These are phyloP conservation scores for Plagodis pulveraria DNA, from an alignment of 2,888 invertebrate genomes.

Conservation along the genomic window DNA sequence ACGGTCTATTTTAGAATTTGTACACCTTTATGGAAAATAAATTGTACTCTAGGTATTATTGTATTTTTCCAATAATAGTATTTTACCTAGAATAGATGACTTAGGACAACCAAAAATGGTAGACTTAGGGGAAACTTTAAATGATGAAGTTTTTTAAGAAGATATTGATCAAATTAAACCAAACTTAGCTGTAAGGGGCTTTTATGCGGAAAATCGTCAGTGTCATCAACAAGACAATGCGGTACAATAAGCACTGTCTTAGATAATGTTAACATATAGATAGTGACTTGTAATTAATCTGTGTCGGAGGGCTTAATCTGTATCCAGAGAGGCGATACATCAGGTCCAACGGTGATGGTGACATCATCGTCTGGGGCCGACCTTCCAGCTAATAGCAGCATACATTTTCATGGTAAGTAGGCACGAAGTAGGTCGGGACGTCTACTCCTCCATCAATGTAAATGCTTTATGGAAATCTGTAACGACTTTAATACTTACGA, in stretches of 20 bases:
- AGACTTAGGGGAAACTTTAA: too few species aligned
- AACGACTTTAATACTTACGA: slow-evolving; percentile 22
- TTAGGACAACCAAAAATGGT: too few species aligned
- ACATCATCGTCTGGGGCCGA: slow-evolving; percentile 73
- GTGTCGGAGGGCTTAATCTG: slow-evolving; percentile 60
- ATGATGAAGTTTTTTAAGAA: too few species aligned
- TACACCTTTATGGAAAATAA: too few species aligned
- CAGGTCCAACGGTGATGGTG: slow-evolving; percentile 69
- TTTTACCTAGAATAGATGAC: too few species aligned
- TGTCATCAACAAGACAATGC: not conserved
- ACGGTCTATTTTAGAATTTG: too few species aligned
- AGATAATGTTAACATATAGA: not conserved
- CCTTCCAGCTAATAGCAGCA: slow-evolving; percentile 73
- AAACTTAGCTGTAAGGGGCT: slow-evolving; percentile 3
- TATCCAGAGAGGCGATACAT: slow-evolving; percentile 64
- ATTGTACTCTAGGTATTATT: too few species aligned
- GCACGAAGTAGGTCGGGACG: slow-evolving; percentile 58
- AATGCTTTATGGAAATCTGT: slow-evolving; percentile 59
- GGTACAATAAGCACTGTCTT: not conserved
- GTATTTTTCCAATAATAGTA: too few species aligned
- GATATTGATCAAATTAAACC: too few species aligned
- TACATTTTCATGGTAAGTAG: slow-evolving; percentile 65
- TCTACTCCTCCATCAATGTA: slow-evolving; percentile 62
- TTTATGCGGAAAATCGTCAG: not conserved
- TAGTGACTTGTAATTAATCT: not conserved